phyloP scores from a whole-genome alignment of 2,113 vertebrate genomes.

The Callopanchax toddi region DNA sequence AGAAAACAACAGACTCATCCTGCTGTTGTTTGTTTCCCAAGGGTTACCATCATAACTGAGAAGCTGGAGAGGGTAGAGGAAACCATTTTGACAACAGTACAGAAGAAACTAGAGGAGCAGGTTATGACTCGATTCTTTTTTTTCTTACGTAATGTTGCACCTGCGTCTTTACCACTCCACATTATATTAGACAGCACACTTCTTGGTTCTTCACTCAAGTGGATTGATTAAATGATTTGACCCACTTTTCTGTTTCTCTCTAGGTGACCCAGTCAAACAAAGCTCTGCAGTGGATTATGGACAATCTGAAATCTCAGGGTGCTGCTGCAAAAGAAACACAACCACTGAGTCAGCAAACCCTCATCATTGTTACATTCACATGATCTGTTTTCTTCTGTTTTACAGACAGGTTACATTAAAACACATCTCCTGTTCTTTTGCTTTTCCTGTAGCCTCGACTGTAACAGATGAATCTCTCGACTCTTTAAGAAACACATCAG shows the following conservation, averaged over 20 bases:
- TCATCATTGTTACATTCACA: not conserved
- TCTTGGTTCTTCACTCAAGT: not conserved
- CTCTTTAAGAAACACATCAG: not conserved
- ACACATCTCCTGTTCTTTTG: not conserved
- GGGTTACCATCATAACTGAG: constrained; percentile 82
- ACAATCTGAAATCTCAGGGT: constrained; percentile 76
- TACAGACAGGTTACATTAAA: not conserved
- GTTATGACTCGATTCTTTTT: constrained; percentile 67
- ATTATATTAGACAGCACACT: not conserved
- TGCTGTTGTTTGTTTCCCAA: constrained; percentile 55
- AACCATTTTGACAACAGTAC: constrained; percentile 70
- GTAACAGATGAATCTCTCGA: constrained; percentile 47
- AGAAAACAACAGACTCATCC: not conserved
- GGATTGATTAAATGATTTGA: not conserved
- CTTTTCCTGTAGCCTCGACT: constrained; percentile 18
- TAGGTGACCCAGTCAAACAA: constrained; percentile 83
- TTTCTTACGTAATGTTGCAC: constrained; percentile 3
- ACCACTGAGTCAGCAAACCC: constrained; percentile 74
- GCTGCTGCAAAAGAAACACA: constrained; percentile 66
- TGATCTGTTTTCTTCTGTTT: constrained; percentile 7
- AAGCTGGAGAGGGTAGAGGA: constrained; percentile 81
- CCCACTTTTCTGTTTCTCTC: constrained; percentile 16
- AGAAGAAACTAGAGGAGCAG: constrained; percentile 89
- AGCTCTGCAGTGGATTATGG: constrained; percentile 88
- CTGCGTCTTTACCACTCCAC: not conserved